Percentiles rank a stretch among this genome's conserved stretches.
Evolutionary conservation across 2,888 invertebrate genomes (phyloP).

Genomic region (Drosophila niveifrons): DNA sequence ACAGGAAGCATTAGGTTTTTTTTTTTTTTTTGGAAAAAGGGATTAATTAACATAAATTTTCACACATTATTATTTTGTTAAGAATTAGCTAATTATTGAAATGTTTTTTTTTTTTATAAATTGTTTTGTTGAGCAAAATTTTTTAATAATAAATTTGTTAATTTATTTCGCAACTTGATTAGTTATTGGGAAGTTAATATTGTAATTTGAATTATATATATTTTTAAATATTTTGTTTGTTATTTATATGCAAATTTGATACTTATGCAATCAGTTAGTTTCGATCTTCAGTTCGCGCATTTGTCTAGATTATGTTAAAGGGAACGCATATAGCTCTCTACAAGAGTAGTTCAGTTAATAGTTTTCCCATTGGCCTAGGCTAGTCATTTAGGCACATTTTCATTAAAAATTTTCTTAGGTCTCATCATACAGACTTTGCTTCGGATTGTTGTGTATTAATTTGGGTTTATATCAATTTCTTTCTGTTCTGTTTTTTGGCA

Average conservation of each 20-base stretch:
- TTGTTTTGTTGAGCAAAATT: constrained; percentile 48
- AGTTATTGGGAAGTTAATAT: constrained; percentile 36
- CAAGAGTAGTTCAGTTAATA: constrained; percentile 17
- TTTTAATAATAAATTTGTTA: constrained; percentile 19
- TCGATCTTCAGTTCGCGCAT: constrained; percentile 40
- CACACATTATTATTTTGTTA: constrained; percentile 14
- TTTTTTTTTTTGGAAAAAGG: constrained; percentile 16
- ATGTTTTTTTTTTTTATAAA: constrained; percentile 20
- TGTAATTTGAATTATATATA: constrained; percentile 4
- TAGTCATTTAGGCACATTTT: constrained; percentile 49
- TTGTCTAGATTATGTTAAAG: constrained; percentile 31
- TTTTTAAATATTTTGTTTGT: constrained; percentile 3
- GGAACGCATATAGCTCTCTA: constrained; percentile 5
- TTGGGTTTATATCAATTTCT: constrained; percentile 40
- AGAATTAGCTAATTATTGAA: constrained; percentile 40
- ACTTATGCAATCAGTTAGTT: constrained; percentile 52
- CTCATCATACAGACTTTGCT: constrained; percentile 48
- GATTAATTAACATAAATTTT: constrained; percentile 11
- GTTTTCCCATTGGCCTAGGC: constrained; percentile 42
- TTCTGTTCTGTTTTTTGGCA: constrained; percentile 69
- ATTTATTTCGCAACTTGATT: constrained; percentile 39
- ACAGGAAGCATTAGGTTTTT: constrained; percentile 57
- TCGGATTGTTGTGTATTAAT: constrained; percentile 22
- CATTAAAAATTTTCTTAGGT: constrained; percentile 46
- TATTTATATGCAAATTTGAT: constrained; percentile 41